Conservation (phyloP, 2,888 invertebrate species). For the Trachelus iudaicus region DNA sequence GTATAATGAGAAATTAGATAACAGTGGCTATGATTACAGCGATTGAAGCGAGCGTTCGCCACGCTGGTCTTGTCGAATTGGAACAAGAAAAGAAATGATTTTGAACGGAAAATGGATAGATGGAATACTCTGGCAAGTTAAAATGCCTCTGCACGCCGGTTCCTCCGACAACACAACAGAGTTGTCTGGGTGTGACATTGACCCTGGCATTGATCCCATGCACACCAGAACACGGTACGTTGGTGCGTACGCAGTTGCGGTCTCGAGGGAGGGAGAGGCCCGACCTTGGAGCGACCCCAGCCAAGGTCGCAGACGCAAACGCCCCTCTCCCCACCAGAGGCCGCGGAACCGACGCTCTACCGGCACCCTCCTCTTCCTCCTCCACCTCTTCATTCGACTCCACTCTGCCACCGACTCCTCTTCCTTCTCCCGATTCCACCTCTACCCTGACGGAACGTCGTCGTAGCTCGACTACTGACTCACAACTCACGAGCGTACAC, state of each 20-base stretch:
- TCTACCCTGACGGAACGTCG: background rate
- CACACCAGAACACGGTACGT: slow-evolving; percentile 22
- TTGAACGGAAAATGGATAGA: background rate
- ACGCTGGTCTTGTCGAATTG: background rate
- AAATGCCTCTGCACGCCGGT: background rate
- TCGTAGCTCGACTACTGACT: background rate
- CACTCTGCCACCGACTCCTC: slow-evolving; percentile 12
- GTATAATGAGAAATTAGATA: background rate
- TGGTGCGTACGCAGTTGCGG: slow-evolving; percentile 37
- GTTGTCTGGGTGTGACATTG: slow-evolving; percentile 50
- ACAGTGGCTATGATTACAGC: background rate
- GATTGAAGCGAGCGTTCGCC: background rate
- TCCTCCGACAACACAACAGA: background rate
- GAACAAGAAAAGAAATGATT: background rate
- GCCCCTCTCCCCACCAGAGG: slow-evolving; percentile 30
- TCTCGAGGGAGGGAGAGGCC: slow-evolving; percentile 36
- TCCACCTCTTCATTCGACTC: slow-evolving; percentile 20
- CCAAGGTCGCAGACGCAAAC: slow-evolving; percentile 57
- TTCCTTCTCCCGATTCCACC: slow-evolving; percentile 12
- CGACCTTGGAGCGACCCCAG: slow-evolving; percentile 54
- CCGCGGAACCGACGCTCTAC: slow-evolving; percentile 15
- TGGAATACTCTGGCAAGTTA: background rate
- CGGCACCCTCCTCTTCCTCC: slow-evolving; percentile 11
- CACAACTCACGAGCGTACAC: background rate
- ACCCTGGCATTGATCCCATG: slow-evolving; percentile 61